Base-by-base conservation (phyloP, 2,888 invertebrate species). In the Serrognathus titanus region DNA sequence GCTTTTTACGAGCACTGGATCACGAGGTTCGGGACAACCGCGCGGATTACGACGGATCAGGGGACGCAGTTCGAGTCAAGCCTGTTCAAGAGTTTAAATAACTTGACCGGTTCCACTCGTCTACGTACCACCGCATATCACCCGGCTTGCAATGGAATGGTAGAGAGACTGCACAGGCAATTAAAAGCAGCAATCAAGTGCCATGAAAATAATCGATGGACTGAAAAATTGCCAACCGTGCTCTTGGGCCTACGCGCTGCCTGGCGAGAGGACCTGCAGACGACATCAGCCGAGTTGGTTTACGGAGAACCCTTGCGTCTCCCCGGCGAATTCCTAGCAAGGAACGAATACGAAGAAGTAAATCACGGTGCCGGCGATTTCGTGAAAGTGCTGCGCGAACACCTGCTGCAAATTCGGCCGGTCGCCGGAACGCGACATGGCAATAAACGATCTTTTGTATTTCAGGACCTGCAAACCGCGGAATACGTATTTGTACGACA, bases 1-100 rank as follows among this genome's bases (percentile, higher is more conserved):
- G 63, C 65, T 0, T 68, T 75, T 38, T 61, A 63, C 37, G 24
- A 16, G 1, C 41, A 61, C 2, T 74, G 73, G 71, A 60, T 75
- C 3, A 43, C 67, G 2, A 59, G 68, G 2, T 75, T 69, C 1
- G 16, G 16, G 3, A 16, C 16, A 16, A 73, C 74, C 0, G 45
- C 55, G 1, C 50, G 55, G 9, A 66, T 75, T n/a, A 71, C 71
- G 0, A 67, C 71, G 1, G 73, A 75, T 55, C 69, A 67, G 56
- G 71, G 70, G 0, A 41, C 16, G 16, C 16, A 16, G 16, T 16
- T 16, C 16, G 16, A 16, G 2, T 1, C 2, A 3, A 16, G 3
- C 2, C 48, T 72, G 3, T 69, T 67, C 56, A 48, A 24, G 9
- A 43, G 56, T 10, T 56, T 68, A 1, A 49, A 56, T 9, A 45